phyloP scores from a whole-genome alignment of 2,888 invertebrate genomes.

The Gandaritis pyraliata region DNA sequence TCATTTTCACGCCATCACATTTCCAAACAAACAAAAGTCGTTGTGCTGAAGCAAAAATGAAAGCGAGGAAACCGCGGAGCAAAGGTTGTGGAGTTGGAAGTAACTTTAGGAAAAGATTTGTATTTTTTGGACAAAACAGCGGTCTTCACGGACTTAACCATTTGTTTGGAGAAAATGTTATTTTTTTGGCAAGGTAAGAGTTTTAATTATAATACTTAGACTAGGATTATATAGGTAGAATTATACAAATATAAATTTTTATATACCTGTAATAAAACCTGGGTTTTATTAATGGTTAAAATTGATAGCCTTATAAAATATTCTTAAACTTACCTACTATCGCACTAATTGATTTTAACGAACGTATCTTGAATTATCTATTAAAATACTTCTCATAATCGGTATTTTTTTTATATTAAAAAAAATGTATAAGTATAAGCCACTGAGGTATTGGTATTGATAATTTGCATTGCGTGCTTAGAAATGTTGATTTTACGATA shows the following conservation, averaged over 20 bases:
- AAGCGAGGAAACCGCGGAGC: background rate
- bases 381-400: no score
- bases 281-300: no score
- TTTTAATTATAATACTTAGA: background rate
- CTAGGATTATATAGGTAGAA: no score
- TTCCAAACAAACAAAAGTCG: background rate
- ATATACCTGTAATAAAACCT: no score
- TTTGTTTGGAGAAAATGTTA: constrained; percentile 76
- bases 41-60: background rate
- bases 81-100: background rate
- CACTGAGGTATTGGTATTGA: no score
- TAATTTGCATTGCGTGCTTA: constrained; percentile 9
- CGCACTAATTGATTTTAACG: no score
- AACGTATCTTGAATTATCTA: no score
- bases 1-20: background rate
- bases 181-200: constrained; percentile 79
- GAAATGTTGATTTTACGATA: constrained; percentile 4
- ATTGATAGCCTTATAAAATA: no score
- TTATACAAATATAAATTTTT: no score
- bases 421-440: no score
- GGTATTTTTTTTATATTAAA: no score
- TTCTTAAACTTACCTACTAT: no score
- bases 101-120: constrained; percentile 43
- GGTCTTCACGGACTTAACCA: constrained; percentile 83
- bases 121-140: constrained; percentile 64